Evolutionary conservation across 2,113 vertebrate species (phyloP), one percentile per base, ranked within the genome.

Genomic region (Seriola aureovittata): DNA sequence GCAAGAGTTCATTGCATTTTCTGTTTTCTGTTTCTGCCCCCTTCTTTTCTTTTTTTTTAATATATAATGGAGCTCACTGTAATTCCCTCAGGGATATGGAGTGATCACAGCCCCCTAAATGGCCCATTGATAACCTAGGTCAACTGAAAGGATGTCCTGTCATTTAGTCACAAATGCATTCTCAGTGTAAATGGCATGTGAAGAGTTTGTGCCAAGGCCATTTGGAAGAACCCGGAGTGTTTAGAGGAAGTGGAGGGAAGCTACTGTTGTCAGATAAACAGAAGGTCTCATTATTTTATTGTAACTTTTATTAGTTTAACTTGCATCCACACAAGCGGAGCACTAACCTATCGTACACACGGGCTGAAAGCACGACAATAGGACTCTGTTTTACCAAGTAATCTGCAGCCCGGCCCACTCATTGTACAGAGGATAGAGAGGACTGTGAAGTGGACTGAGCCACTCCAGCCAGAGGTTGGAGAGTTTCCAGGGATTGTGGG

Each of bases 41-140:
- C 42, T 59, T 70, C 44, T 63, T 4, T 64, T 63, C 4, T 64
- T 64, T 38, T 38, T 19, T 40, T 64, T 4, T 4, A 16, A 14
- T 36, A 59, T 32, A 80, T 87, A 87, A 89, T 71, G 55, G 74
- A 40, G 48, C 63, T 81, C 57, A 85, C 81, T 90, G 86, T 89
- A 86, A 82, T 80, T 36, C 75, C 46, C 70, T 78, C 71, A 54
- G 85, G 78, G 36, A 60, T 68, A 59, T 54, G 57, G 40, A 83
- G 81, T 69, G 82, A 90, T 87, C 87, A 67, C 72, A 77, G 54
- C 54, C 46, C 54, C 84, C 68, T 93, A 87, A 93, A 93, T 89
- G 93, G 81, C 75, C 90, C 92, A 94, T 93, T 94, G 93, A 94
- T 94, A 93, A 91, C 87, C 82, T 65, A 63, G 88, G 86, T 90